A percentile compares a stretch with the other conserved stretches of the same genome.
phyloP scores from a whole-genome alignment of 2,113 vertebrate species.

The Phoenicopterus ruber region DNA sequence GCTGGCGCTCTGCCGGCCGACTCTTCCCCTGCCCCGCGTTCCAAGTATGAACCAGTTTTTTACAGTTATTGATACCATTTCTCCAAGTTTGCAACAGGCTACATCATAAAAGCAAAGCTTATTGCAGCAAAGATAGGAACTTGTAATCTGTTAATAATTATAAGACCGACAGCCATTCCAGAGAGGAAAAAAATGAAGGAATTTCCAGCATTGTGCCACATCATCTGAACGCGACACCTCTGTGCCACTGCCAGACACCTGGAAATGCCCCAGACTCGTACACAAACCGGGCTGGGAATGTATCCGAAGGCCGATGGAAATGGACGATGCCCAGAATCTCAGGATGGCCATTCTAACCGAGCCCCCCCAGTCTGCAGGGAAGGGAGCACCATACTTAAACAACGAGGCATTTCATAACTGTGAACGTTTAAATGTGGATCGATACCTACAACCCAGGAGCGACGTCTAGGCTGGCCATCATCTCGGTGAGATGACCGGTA shows the following conservation, averaged over 20 bases:
- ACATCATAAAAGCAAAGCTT: not conserved
- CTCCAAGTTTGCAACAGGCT: not conserved
- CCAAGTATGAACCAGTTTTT: not conserved
- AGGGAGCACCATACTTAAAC: not conserved
- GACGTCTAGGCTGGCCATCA: rapidly evolving
- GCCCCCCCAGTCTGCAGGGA: not conserved
- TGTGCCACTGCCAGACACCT: not conserved
- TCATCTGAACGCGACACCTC: not conserved
- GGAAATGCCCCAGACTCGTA: not conserved
- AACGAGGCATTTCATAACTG: not conserved
- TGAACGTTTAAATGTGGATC: not conserved
- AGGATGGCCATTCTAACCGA: not conserved
- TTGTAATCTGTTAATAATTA: not conserved
- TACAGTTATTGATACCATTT: not conserved
- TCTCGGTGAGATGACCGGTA: rapidly evolving
- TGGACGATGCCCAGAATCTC: not conserved
- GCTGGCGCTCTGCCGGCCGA: rapidly evolving
- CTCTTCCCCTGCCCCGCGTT: not conserved
- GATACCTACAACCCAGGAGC: not conserved
- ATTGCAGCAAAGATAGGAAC: not conserved
- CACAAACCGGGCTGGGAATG: not conserved
- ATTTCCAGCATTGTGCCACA: not conserved
- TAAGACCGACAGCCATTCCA: not conserved
- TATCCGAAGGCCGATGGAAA: not conserved
- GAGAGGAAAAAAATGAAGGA: not conserved